phyloP scores from a whole-genome alignment of 2,113 vertebrate genomes.

The Gopherus flavomarginatus region DNA sequence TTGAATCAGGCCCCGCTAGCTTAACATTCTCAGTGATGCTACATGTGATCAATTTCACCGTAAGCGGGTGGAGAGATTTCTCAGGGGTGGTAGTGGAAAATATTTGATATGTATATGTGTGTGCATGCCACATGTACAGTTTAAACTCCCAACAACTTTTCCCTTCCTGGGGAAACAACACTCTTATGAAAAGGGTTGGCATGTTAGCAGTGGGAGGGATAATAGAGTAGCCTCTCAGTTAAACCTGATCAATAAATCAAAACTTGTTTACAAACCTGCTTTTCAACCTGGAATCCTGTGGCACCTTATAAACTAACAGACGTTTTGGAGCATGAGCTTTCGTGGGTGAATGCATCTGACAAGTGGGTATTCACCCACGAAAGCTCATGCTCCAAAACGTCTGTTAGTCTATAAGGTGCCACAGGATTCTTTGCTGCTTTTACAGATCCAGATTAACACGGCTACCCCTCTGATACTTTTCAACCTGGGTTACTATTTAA shows the following conservation, averaged over 20 bases:
- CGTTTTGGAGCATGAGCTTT: too few relatives aligned
- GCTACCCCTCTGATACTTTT: not conserved
- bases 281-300: not conserved
- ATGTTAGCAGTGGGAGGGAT: not conserved
- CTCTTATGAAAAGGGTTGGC: not conserved
- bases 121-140: not conserved
- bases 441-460: too few relatives aligned
- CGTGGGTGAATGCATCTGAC: too few relatives aligned
- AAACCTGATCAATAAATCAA: not conserved
- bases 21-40: not conserved
- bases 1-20: conserved; percentile 40
- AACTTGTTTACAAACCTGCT: not conserved
- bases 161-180: not conserved
- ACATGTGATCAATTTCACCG: not conserved
- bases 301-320: too few relatives aligned
- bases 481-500: not conserved
- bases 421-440: too few relatives aligned
- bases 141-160: not conserved
- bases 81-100: not conserved
- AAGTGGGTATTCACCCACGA: too few relatives aligned
- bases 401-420: too few relatives aligned
- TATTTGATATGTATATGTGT: not conserved
- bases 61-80: not conserved
- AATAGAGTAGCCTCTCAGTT: not conserved
- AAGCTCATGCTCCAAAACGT: too few relatives aligned